These are phyloP conservation scores for Chaetodon auriga DNA, from an alignment of 2,113 vertebrate species.

Conservation along the genomic window DNA sequence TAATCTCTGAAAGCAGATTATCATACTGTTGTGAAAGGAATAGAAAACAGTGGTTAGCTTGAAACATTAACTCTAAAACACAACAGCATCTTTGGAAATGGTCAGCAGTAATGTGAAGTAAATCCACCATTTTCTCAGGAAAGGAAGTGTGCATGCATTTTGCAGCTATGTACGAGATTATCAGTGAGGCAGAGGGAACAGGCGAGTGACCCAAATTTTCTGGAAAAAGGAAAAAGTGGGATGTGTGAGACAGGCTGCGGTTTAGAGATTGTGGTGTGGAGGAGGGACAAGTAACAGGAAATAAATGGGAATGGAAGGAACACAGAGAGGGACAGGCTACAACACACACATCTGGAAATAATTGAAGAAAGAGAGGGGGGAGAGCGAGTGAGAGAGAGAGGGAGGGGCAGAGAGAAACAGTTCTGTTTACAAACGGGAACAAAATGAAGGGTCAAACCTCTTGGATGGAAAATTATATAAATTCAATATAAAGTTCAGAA, in stretches of 20 bases:
- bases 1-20: background rate
- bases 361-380: constrained; percentile 64
- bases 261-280: constrained; percentile 26
- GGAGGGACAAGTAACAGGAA: constrained; percentile 35
- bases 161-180: background rate
- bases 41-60: background rate
- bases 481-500: background rate
- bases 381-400: constrained; percentile 13
- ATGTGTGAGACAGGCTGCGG: constrained; percentile 11
- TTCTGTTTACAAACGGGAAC: constrained; percentile 11
- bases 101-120: background rate
- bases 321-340: constrained; percentile 25
- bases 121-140: background rate
- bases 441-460: constrained; percentile 3
- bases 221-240: constrained; percentile 31
- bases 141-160: background rate
- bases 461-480: constrained; percentile 2
- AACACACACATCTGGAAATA: constrained; percentile 82
- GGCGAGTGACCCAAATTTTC: background rate
- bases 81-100: background rate
- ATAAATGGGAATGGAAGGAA: constrained; percentile 52
- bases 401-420: background rate
- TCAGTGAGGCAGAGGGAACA: background rate
- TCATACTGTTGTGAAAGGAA: background rate
- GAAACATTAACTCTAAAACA: background rate